Evolutionary conservation across 2,797 vertebrate genomes (phyloP), one percentile per base, ranked within the genome.

Genomic region (Bradypodion pumilum): DNA sequence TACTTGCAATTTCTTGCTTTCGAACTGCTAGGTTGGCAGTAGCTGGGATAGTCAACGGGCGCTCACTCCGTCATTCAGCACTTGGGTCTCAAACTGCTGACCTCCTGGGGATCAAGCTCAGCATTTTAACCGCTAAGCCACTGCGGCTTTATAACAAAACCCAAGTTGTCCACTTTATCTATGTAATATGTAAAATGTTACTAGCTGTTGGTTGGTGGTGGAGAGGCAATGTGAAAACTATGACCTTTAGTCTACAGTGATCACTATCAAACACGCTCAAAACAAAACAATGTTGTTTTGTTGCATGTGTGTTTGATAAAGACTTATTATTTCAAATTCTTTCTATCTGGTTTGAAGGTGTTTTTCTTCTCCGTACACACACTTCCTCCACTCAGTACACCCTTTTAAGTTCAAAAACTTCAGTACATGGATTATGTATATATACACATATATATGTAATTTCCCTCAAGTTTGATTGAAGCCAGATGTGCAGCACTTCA

Each of bases 401-500:
- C 65, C n/a, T 72, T 63, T 40, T 63, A 72, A 85, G 65, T 82
- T 79, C 56, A 52, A 42, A 82, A 56, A 12, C 10, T 70, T 70
- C 66, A 40, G 27, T 2, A 25, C 69, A 23, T 42, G 69, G 65
- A 13, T 65, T 1, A 3, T 37, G 32, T 68, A 6, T 32, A 1
- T 66, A 10, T 66, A 13, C 37, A 32, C 35, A 19, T 23, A 3
- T 27, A 21, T 23, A 13, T 9, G 66, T 40, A 35, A 32, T 5
- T 66, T 19, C 73, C 42, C 86, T 79, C 60, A 10, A 32, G 80
- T 23, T n/a, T n/a, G 70, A 79, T 82, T 5, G 60, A 44, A 76
- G 65, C 52, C 83, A 88, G 87, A 82, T 74, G 87, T 65, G 78
- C 82, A 73, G 35, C 82, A 42, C 32, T 29, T 32, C 46, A 46